Conservation (phyloP, 2,113 vertebrate genomes). For the Dicentrarchus labrax region DNA sequence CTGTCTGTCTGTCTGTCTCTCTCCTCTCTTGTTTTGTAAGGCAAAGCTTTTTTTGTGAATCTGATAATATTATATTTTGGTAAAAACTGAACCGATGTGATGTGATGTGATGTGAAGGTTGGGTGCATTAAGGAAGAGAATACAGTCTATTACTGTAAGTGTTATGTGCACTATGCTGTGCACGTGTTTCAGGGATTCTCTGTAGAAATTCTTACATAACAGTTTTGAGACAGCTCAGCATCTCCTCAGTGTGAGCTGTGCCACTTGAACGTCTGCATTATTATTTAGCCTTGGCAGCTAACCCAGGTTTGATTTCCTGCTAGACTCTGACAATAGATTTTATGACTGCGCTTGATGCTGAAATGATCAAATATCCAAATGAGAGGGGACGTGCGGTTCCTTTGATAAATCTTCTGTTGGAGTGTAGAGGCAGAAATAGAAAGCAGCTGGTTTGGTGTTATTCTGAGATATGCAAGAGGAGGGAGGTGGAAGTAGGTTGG, state of each 20-base stretch:
- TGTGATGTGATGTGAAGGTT: not conserved
- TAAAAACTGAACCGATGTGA: not conserved
- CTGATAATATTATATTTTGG: not conserved
- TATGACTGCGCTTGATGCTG: not conserved
- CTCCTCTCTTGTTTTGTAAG: not conserved
- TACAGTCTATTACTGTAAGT: not conserved
- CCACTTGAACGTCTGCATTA: slow-evolving; percentile 31
- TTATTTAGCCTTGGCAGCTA: slow-evolving; percentile 21
- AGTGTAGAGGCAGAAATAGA: slow-evolving; percentile 55
- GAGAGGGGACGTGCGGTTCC: not conserved
- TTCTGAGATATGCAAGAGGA: slow-evolving; percentile 53
- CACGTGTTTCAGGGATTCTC: slow-evolving; percentile 43
- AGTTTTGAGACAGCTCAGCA: slow-evolving; percentile 30
- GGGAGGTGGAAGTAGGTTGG: slow-evolving; percentile 72
- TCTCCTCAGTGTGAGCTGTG: slow-evolving; percentile 26
- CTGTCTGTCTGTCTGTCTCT: slow-evolving; percentile 9
- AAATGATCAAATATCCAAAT: slow-evolving; percentile 30
- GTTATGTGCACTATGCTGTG: slow-evolving; percentile 16
- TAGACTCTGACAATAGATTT: not conserved
- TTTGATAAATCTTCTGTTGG: slow-evolving; percentile 41
- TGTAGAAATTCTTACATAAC: slow-evolving; percentile 67
- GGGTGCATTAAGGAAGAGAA: not conserved
- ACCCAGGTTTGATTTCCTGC: slow-evolving; percentile 7
- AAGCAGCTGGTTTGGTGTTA: slow-evolving; percentile 63
- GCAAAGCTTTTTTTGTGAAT: slow-evolving; percentile 2